phyloP scores from a whole-genome alignment of 2,113 vertebrate genomes.

The Bettongia penicillata region DNA sequence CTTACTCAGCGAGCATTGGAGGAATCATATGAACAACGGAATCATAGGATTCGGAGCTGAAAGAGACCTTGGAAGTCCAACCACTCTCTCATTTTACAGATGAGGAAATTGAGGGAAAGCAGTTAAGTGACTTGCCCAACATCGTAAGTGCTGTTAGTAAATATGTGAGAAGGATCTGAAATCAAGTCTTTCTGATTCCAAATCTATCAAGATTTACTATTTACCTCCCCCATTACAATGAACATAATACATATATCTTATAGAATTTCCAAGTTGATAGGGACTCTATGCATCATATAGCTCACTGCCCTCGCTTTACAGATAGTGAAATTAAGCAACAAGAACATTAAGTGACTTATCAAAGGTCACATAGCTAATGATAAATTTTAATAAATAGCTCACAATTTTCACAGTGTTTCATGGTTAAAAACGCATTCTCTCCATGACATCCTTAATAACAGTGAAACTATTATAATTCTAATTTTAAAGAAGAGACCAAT shows the following conservation, averaged over 20 bases:
- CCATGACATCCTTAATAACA: not conserved
- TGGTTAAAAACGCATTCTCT: not conserved
- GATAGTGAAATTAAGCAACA: not conserved
- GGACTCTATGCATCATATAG: not conserved
- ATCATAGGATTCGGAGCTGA: not conserved
- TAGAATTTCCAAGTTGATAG: not conserved
- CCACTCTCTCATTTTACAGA: slow-evolving; percentile 28
- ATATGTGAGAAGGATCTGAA: slow-evolving; percentile 35
- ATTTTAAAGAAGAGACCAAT: not conserved
- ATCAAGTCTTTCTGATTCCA: not conserved
- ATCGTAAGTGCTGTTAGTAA: not conserved
- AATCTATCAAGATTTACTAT: not conserved
- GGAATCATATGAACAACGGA: not conserved
- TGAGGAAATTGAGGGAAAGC: slow-evolving; percentile 2
- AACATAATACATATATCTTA: not conserved
- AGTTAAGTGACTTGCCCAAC: slow-evolving; percentile 25
- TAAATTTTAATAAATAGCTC: not conserved
- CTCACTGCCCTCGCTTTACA: not conserved
- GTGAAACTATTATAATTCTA: not conserved
- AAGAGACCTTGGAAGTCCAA: not conserved
- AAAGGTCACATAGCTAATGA: not conserved
- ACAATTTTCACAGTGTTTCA: not conserved
- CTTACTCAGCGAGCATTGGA: not conserved
- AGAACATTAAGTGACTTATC: not conserved
- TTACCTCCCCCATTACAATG: not conserved